These are phyloP conservation scores for Embiotoca jacksoni DNA, from an alignment of 2,113 vertebrate genomes.

Conservation along the genomic window DNA sequence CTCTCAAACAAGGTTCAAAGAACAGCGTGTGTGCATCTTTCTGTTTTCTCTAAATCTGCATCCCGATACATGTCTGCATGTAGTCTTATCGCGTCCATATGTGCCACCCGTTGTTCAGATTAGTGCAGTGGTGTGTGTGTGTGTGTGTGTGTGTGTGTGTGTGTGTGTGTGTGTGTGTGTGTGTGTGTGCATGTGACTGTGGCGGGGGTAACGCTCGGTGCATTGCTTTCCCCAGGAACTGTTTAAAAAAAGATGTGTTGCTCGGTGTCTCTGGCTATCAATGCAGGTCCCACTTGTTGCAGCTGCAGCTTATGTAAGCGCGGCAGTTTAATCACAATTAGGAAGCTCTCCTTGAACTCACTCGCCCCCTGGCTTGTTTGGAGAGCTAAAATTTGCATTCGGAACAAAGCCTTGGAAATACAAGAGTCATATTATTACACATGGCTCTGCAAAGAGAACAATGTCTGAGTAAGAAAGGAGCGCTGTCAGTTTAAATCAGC, in stretches of 20 bases:
- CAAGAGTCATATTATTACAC: slow-evolving; percentile 56
- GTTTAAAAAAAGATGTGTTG: slow-evolving; percentile 59
- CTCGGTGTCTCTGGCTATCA: slow-evolving; percentile 51
- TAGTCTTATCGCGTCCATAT: slow-evolving; percentile 49
- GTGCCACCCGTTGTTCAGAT: slow-evolving; percentile 55
- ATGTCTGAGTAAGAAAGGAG: slow-evolving; percentile 46
- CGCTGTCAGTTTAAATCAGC: slow-evolving; percentile 50
- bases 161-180: not conserved
- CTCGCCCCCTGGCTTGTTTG: slow-evolving; percentile 69
- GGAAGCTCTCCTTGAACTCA: slow-evolving; percentile 75
- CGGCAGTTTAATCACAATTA: slow-evolving; percentile 77
- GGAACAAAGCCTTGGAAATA: slow-evolving; percentile 62
- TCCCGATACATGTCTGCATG: not conserved
- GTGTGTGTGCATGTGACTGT: not conserved
- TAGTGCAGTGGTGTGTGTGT: not conserved
- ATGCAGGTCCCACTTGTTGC: slow-evolving; percentile 69
- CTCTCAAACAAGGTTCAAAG: slow-evolving; percentile 56
- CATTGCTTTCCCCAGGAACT: slow-evolving; percentile 47
- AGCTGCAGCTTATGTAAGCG: slow-evolving; percentile 64
- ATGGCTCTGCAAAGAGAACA: slow-evolving; percentile 48
- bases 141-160: not conserved
- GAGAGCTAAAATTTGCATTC: slow-evolving; percentile 72
- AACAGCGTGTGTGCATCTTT: slow-evolving; percentile 17
- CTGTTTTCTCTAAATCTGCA: slow-evolving; percentile 12
- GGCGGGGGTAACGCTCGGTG: slow-evolving; percentile 28